Percentiles rank a stretch among this genome's conserved stretches.
Evolutionary conservation across 2,888 invertebrate genomes (phyloP).

Genomic region (Trichacis sp.): DNA sequence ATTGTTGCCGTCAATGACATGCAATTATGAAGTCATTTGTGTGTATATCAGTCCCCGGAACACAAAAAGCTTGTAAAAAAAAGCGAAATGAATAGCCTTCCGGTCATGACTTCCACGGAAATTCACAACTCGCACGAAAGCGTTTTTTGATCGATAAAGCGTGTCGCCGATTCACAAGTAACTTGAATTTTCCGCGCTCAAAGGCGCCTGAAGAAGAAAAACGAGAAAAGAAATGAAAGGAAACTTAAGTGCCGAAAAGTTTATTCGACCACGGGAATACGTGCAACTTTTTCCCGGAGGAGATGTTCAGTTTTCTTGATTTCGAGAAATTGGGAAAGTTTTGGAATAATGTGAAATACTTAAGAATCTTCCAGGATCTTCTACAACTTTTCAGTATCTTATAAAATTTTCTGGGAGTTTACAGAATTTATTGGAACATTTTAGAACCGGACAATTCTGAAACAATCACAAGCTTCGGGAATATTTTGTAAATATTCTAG

Average conservation of each 20-base stretch:
- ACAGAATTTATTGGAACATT: too few species aligned
- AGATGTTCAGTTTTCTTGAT: too few species aligned
- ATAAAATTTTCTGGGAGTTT: too few species aligned
- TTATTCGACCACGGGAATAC: too few species aligned
- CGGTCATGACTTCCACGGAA: not conserved
- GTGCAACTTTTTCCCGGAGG: too few species aligned
- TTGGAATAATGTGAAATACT: too few species aligned
- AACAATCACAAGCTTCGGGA: too few species aligned
- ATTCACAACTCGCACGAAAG: not conserved
- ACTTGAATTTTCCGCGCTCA: not conserved
- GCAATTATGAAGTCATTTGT: not conserved
- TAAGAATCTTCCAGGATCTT: too few species aligned
- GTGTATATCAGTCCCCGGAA: not conserved
- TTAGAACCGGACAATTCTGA: too few species aligned
- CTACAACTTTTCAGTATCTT: too few species aligned
- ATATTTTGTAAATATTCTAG: too few species aligned
- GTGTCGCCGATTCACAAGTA: not conserved
- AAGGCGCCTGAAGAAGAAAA: not conserved
- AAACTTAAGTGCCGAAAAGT: not conserved
- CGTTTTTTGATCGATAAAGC: not conserved
- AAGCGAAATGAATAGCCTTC: not conserved
- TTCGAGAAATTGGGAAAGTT: too few species aligned
- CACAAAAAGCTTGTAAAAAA: not conserved
- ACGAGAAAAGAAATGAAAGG: not conserved
- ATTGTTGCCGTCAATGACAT: not conserved